These are phyloP conservation scores for Pogonomyrmex californicus DNA, from an alignment of 1,140 invertebrate genomes.

Conservation along the genomic window DNA sequence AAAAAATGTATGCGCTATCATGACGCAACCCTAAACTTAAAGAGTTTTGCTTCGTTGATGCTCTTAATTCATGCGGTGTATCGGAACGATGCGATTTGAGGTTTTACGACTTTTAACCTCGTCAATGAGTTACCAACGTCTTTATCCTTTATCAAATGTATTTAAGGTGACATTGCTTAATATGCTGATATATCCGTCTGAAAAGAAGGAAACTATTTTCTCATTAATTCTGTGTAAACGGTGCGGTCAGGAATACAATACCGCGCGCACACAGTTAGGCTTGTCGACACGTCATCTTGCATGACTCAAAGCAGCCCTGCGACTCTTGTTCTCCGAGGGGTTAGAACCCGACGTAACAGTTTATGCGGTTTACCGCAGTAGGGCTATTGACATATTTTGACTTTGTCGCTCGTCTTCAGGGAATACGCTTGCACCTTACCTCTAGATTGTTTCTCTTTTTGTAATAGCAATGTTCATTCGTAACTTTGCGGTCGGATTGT, in stretches of 20 bases:
- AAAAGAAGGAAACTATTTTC: conserved; percentile 46
- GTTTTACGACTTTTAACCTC: conserved; percentile 66
- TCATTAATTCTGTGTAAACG: conserved; percentile 64
- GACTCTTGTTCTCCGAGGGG: conserved; percentile 33
- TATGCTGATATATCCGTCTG: neutral
- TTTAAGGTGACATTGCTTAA: neutral
- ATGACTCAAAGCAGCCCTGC: conserved; percentile 80
- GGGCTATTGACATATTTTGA: conserved; percentile 85
- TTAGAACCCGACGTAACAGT: conserved; percentile 66
- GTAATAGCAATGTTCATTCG: conserved; percentile 36
- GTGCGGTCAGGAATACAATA: conserved; percentile 50
- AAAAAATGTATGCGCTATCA: neutral
- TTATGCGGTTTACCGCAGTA: conserved; percentile 83
- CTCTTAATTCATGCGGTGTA: conserved; percentile 34
- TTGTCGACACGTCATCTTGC: conserved; percentile 85
- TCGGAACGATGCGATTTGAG: conserved; percentile 59
- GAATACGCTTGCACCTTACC: conserved; percentile 4
- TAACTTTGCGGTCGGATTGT: conserved; percentile 61
- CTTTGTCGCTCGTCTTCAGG: conserved; percentile 69
- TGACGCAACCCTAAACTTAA: neutral
- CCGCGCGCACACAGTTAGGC: conserved; percentile 64
- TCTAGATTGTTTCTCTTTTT: neutral
- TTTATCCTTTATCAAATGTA: conserved; percentile 7
- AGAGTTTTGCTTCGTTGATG: conserved; percentile 38
- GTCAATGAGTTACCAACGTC: neutral